Evolutionary conservation across 2,888 invertebrate genomes (phyloP).

Genomic region (Lithophane semibrunnea): DNA sequence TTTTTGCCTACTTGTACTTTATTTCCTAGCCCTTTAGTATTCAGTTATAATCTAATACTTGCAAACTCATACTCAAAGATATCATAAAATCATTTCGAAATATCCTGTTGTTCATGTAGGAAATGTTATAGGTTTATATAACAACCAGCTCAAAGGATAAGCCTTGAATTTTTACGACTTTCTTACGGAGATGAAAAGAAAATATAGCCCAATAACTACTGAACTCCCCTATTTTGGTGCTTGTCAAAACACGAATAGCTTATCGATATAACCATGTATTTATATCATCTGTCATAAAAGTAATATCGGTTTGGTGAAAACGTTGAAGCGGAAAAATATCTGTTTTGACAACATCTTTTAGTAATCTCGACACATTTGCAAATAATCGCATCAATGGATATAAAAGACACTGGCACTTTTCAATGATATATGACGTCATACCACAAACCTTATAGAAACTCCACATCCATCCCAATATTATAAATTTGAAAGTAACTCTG

Average conservation of each 20-base stretch:
- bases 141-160: constrained; percentile 31
- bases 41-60: no score
- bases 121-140: constrained; percentile 33
- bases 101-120: constrained; percentile 19
- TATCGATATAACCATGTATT: constrained; percentile 23
- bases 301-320: constrained; percentile 8
- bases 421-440: neutral
- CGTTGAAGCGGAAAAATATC: constrained; percentile 15
- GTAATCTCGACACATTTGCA: neutral
- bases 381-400: neutral
- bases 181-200: constrained; percentile 46
- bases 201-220: constrained; percentile 49
- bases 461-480: neutral
- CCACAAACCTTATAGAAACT: neutral
- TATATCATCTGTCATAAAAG: constrained; percentile 27
- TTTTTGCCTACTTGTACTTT: neutral
- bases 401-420: neutral
- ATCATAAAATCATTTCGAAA: constrained; percentile 11
- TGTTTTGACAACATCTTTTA: neutral
- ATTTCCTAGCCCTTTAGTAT: neutral
- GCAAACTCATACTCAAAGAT: neutral
- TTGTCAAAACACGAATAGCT: constrained; percentile 49
- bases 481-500: no score
- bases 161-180: constrained; percentile 51
- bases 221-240: constrained; percentile 42